These are phyloP conservation scores for Cephalophus harveyi DNA, from an alignment of 2,113 vertebrate species.

Conservation along the genomic window DNA sequence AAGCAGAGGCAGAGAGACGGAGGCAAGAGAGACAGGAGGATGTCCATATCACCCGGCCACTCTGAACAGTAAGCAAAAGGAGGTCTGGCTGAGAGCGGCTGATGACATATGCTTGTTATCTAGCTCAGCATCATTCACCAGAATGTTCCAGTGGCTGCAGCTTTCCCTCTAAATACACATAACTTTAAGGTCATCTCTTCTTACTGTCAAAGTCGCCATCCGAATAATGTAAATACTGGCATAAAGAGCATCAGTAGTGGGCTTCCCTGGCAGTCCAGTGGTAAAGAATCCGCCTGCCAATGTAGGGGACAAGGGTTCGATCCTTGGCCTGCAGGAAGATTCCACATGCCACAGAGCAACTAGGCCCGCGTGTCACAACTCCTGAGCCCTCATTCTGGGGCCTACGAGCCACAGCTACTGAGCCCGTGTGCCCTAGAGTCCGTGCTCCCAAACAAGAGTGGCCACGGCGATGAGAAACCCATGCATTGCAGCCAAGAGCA, in stretches of 20 bases:
- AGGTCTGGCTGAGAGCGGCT: neutral
- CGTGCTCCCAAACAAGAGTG: neutral
- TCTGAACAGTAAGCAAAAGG: neutral
- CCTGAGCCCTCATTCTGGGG: neutral
- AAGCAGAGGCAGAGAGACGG: neutral
- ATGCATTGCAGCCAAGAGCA: fast-evolving
- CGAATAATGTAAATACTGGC: neutral
- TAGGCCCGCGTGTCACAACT: neutral
- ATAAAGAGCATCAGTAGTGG: neutral
- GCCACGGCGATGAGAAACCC: neutral
- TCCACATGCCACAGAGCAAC: neutral
- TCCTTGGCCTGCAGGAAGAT: neutral
- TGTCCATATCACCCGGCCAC: neutral
- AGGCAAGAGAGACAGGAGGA: too few relatives aligned
- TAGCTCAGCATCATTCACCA: neutral
- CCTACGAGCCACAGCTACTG: neutral
- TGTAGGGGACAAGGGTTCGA: neutral
- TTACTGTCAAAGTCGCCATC: neutral
- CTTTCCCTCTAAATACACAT: neutral
- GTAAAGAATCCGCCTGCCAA: neutral
- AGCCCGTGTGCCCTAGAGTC: neutral
- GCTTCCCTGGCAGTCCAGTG: neutral
- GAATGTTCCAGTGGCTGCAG: neutral
- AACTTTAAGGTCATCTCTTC: neutral
- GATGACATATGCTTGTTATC: too few relatives aligned